These are phyloP conservation scores for Danio choprae DNA, from an alignment of 2,797 vertebrate genomes.

Conservation along the genomic window DNA sequence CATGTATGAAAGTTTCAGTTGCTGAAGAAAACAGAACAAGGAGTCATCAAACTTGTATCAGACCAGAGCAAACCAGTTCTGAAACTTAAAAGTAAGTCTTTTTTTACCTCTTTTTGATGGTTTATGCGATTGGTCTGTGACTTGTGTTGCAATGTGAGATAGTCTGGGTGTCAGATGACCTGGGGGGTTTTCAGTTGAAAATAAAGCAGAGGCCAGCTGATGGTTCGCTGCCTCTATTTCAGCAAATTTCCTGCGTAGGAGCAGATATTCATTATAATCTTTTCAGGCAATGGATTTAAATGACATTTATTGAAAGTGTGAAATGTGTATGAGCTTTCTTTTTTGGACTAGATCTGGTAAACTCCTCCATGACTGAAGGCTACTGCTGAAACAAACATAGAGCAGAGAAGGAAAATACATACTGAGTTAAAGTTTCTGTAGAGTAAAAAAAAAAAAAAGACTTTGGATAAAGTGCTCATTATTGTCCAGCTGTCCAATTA, in stretches of 20 bases:
- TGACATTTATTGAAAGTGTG: no score
- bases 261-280: background rate
- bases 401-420: no score
- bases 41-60: background rate
- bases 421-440: no score
- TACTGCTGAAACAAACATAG: no score
- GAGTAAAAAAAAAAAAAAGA: no score
- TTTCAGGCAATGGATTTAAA: no score
- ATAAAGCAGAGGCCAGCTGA: constrained; percentile 73
- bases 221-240: constrained; percentile 85
- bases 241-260: constrained; percentile 81
- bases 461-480: no score
- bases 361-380: no score
- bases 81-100: constrained; percentile 6
- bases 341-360: no score
- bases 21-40: constrained; percentile 39
- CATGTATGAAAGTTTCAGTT: constrained; percentile 22
- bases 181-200: constrained; percentile 66
- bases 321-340: no score
- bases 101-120: constrained; percentile 41
- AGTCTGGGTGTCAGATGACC: constrained; percentile 36
- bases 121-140: constrained; percentile 41
- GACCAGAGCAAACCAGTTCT: background rate
- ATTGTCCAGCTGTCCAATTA: no score
- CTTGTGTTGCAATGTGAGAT: constrained; percentile 44